Evolutionary conservation across 2,797 vertebrate genomes (phyloP).

Genomic region (Poliocrania exsul): DNA sequence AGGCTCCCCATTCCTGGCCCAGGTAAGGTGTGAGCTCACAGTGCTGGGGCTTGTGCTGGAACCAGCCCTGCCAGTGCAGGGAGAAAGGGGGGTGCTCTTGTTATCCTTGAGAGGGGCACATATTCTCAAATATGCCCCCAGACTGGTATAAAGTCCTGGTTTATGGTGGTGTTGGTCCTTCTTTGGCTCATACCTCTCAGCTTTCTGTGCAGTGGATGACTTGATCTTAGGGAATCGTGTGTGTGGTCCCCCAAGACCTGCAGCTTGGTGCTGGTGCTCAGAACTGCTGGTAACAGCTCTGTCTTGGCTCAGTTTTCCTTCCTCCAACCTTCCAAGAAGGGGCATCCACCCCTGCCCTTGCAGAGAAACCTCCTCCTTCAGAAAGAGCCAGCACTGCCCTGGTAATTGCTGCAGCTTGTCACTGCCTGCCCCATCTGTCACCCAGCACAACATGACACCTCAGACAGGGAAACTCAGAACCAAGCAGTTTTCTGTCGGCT

Average conservation of each 20-base stretch:
- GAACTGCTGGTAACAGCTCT: neutral
- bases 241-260: neutral
- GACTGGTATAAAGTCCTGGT: neutral
- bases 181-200: neutral
- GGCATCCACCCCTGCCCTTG: neutral
- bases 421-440: neutral
- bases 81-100: neutral
- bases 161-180: fast-evolving
- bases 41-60: neutral
- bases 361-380: neutral
- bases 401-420: neutral
- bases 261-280: neutral
- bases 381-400: neutral
- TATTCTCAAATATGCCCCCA: neutral
- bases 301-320: neutral
- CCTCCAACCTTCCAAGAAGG: neutral
- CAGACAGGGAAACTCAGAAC: conserved; percentile 3
- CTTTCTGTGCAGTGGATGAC: neutral
- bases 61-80: neutral
- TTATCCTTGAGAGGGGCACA: neutral
- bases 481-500: conserved; percentile 51
- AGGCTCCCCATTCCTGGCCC: neutral
- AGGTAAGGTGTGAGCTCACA: neutral
- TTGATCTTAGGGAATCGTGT: neutral
- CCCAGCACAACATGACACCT: neutral